Conservation (phyloP, 2,888 invertebrate genomes). For the Timandra comae region DNA sequence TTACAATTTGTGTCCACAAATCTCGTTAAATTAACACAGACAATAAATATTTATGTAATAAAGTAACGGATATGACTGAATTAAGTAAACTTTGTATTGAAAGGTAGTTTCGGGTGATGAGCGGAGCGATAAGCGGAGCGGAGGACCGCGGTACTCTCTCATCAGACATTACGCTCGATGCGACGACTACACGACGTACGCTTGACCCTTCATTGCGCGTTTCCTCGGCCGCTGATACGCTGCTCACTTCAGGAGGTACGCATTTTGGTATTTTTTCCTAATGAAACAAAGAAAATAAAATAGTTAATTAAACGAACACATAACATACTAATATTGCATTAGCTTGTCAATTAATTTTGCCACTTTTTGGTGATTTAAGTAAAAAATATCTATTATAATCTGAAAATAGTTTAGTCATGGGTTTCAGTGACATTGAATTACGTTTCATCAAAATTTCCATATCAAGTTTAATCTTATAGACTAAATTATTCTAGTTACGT, state of each 20-base stretch:
- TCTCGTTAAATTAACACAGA: conserved; percentile 17
- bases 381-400: too few species aligned
- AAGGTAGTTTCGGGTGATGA: conserved; percentile 26
- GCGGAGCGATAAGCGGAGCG: conserved; percentile 35
- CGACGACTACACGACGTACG: conserved; percentile 77
- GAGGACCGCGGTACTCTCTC: conserved; percentile 62
- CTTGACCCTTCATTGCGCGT: conserved; percentile 54
- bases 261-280: conserved; percentile 61
- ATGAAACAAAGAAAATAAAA: too few species aligned
- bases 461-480: too few species aligned
- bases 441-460: too few species aligned
- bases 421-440: too few species aligned
- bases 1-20: conserved; percentile 4
- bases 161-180: conserved; percentile 81
- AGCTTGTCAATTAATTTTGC: too few species aligned
- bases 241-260: conserved; percentile 72
- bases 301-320: too few species aligned
- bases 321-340: too few species aligned
- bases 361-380: too few species aligned
- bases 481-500: too few species aligned
- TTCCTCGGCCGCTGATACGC: conserved; percentile 55
- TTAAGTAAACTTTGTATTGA: conserved; percentile 23
- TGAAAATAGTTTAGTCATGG: too few species aligned
- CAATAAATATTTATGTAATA: conserved; percentile 21
- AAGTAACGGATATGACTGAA: conserved; percentile 26